These are phyloP conservation scores for Tragelaphus scriptus DNA, from an alignment of 2,113 vertebrate species.

Conservation along the genomic window DNA sequence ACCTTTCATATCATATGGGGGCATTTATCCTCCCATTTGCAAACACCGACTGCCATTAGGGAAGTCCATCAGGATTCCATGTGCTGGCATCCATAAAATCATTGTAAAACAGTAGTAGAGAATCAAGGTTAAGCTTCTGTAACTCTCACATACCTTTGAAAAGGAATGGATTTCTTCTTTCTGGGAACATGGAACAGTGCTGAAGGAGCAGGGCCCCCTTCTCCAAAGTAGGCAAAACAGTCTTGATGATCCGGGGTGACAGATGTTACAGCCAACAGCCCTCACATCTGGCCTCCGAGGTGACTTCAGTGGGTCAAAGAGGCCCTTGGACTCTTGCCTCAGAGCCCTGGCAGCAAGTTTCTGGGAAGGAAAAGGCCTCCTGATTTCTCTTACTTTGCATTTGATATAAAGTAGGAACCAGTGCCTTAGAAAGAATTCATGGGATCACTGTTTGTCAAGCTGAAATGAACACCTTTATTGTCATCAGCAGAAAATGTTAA, in stretches of 20 bases:
- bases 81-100: background rate
- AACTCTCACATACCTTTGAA: background rate
- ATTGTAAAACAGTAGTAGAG: background rate
- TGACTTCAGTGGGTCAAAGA: background rate
- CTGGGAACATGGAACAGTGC: background rate
- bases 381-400: background rate
- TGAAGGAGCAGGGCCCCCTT: no score
- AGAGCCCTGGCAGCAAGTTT: background rate
- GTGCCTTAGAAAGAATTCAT: background rate
- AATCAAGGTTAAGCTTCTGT: background rate
- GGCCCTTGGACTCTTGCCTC: background rate
- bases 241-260: background rate
- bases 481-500: background rate
- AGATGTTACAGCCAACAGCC: background rate
- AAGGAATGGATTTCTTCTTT: background rate
- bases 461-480: background rate
- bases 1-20: background rate
- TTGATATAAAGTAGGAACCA: background rate
- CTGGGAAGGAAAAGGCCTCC: background rate
- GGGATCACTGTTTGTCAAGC: background rate
- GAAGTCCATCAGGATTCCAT: background rate
- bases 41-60: background rate
- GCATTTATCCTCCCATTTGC: background rate
- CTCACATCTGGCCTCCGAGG: background rate
- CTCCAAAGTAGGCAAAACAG: background rate